These are phyloP conservation scores for Genyomyrus donnyi DNA, from an alignment of 2,113 vertebrate genomes.

Conservation along the genomic window DNA sequence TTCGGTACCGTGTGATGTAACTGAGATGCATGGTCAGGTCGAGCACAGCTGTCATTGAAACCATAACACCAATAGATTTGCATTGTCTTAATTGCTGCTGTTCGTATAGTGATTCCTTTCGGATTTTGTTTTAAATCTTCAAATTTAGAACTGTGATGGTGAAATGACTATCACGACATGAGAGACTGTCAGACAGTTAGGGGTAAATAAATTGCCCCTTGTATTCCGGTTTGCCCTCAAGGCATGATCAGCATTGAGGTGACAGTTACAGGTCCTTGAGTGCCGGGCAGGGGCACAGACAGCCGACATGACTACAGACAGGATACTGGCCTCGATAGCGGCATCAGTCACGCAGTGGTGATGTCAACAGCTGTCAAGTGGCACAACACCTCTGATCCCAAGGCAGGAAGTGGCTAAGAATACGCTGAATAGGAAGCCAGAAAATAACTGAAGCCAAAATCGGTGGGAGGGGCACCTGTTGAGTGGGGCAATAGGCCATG, in stretches of 20 bases:
- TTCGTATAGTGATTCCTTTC: background rate
- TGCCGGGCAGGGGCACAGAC: background rate
- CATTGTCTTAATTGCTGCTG: background rate
- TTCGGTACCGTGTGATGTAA: background rate
- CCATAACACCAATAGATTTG: background rate
- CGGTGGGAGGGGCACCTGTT: constrained; percentile 16
- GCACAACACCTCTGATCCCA: constrained; percentile 10
- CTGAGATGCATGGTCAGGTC: background rate
- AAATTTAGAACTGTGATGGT: background rate
- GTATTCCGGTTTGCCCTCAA: background rate
- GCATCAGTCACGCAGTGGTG: background rate
- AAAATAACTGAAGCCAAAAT: constrained; percentile 33
- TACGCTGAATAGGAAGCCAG: constrained; percentile 11
- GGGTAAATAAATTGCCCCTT: background rate
- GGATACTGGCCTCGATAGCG: constrained; percentile 3
- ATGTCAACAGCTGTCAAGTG: constrained; percentile 10
- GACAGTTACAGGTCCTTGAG: background rate
- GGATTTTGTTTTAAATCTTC: background rate
- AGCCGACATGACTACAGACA: background rate
- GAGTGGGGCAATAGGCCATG: background rate
- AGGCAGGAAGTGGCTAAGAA: constrained; percentile 36
- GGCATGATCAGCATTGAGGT: background rate
- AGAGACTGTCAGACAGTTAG: background rate
- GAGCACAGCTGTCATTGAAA: background rate
- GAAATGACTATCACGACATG: background rate